Evolutionary conservation across 1,140 invertebrate species (phyloP), one percentile per base, ranked within the genome.

Genomic region (Homarus americanus): DNA sequence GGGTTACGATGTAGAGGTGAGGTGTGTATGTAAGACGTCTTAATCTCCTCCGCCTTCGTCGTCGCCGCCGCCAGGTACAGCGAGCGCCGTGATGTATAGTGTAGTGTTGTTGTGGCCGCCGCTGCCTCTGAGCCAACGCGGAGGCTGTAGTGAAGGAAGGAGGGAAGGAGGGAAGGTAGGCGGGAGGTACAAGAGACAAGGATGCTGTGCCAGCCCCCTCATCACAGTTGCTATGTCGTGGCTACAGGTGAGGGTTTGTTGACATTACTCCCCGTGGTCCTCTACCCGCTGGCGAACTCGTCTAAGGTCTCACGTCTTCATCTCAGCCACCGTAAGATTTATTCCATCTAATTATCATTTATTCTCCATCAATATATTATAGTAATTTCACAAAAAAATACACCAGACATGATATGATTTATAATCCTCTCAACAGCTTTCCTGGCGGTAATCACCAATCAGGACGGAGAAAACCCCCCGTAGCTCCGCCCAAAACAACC

Each of bases 401-500:
- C 28, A 34, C 3, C 44, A 17, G 44, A 80, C 44, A 53, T 12
- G 32, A 58, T 15, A 12, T 32, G n/a, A 44, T 80, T 7, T 32
- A 53, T 44, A 53, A 28, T 32, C 9, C 66, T 72, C 38, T 72
- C 38, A 32, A 32, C 15, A 28, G 38, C 0, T n/a, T 32, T 24
- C 32, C 49, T n/a, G 17, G 32, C 2, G 4, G 2, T 44, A 58
- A 2, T 9, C 2, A 36, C 83, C 83, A 73, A 72, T 49, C 69
- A 49, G 28, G 15, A 15, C 2, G 17, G 9, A 28, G 63, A 49
- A 10, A 12, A 86, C 28, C 1, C 28, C 1, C 28, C 0, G 12
- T 24, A 5, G 66, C 38, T 58, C 69, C 69, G 69, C 69, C 86
- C 76, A 38, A 40, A 34, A 34, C 76, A 80, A 69, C 86, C 86